phyloP scores from a whole-genome alignment of 2,888 invertebrate genomes.

The Polydrusus tereticollis region DNA sequence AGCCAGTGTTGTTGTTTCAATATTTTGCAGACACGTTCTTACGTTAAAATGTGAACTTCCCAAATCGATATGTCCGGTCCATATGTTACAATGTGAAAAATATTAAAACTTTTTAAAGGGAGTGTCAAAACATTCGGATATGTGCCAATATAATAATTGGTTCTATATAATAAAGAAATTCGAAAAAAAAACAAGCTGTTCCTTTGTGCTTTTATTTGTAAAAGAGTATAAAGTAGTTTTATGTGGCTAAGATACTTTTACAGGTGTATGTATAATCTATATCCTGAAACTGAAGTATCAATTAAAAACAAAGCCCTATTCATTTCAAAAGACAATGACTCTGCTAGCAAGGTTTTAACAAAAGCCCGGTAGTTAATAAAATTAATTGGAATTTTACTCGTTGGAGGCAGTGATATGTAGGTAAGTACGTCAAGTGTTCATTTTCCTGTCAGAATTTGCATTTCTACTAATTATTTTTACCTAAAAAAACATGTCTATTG shows the following conservation, averaged over 20 bases:
- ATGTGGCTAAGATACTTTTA: neutral
- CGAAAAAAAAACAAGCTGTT: neutral
- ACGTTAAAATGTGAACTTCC: conserved; percentile 45
- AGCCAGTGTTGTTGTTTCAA: conserved; percentile 40
- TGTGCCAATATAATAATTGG: conserved; percentile 30
- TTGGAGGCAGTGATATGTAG: conserved; percentile 38
- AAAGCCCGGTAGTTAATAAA: conserved; percentile 30
- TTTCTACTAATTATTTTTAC: conserved; percentile 34
- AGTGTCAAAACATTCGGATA: conserved; percentile 39
- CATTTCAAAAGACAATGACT: conserved; percentile 25
- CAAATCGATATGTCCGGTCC: conserved; percentile 44
- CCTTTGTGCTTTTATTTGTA: neutral
- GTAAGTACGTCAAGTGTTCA: conserved; percentile 41
- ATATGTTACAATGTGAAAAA: conserved; percentile 45
- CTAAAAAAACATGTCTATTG: conserved; percentile 26
- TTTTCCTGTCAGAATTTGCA: conserved; percentile 36
- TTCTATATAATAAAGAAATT: neutral
- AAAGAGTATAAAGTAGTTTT: neutral
- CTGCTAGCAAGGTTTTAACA: conserved; percentile 20
- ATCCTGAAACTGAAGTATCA: conserved; percentile 28
- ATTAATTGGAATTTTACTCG: conserved; percentile 40
- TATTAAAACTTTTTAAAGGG: conserved; percentile 46
- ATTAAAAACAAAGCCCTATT: conserved; percentile 34
- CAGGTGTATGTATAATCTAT: neutral
- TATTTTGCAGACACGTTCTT: conserved; percentile 40